Conservation (phyloP, 2,113 vertebrate species). For the Butastur rufipennis region DNA sequence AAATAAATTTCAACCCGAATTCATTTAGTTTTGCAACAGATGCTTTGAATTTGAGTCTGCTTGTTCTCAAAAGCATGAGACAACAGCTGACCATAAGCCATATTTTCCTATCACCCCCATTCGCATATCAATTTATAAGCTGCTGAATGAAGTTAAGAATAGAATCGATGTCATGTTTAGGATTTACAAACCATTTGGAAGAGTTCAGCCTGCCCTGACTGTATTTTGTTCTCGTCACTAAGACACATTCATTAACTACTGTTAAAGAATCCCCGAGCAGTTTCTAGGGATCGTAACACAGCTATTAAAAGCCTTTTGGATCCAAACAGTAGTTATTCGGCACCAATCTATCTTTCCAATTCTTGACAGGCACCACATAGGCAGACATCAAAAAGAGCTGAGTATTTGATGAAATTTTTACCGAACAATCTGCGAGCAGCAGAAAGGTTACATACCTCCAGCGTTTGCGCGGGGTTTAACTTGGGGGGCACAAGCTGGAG, state of each 20-base stretch:
- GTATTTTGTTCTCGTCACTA: neutral
- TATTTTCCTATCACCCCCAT: neutral
- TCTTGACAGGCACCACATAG: neutral
- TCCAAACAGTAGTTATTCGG: neutral
- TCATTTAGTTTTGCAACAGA: constrained; percentile 18
- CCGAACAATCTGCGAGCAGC: neutral
- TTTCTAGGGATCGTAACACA: neutral
- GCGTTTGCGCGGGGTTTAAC: neutral
- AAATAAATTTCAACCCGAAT: constrained; percentile 31
- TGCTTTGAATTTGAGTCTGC: constrained; percentile 46
- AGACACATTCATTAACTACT: neutral
- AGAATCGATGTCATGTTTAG: neutral
- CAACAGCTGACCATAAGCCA: neutral
- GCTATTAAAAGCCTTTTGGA: neutral
- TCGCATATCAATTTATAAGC: neutral
- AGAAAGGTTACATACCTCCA: neutral
- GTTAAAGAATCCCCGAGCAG: neutral
- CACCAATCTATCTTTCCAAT: neutral
- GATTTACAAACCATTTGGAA: constrained; percentile 18
- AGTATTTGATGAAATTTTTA: neutral
- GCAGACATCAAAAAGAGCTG: neutral
- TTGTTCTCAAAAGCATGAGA: constrained; percentile 22
- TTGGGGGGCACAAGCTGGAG: neutral
- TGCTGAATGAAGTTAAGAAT: constrained; percentile 30
- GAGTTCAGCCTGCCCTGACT: neutral